Conservation (phyloP, 1,140 invertebrate genomes). For the Drosophila orosa region DNA sequence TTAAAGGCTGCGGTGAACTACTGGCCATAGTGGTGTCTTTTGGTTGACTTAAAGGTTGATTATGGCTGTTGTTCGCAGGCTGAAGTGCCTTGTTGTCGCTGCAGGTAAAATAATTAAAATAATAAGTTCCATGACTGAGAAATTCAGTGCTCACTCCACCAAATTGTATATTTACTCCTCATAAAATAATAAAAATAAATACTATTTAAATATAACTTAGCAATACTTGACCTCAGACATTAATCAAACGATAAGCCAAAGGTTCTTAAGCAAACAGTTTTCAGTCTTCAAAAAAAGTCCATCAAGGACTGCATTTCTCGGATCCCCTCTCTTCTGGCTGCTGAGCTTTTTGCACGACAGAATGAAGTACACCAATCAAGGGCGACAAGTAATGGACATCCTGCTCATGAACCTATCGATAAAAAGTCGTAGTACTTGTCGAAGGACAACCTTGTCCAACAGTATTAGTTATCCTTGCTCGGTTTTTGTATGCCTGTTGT, state of each 20-base stretch:
- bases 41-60: conserved; percentile 26
- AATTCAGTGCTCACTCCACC: neutral
- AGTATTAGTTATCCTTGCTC: conserved; percentile 43
- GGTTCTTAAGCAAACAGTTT: neutral
- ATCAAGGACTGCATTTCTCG: conserved; percentile 8
- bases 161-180: neutral
- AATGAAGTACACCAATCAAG: conserved; percentile 18
- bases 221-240: neutral
- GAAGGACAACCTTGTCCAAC: conserved; percentile 36
- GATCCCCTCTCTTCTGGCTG: neutral
- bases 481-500: conserved; percentile 38
- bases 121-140: neutral
- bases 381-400: conserved; percentile 43
- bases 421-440: conserved; percentile 33
- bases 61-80: conserved; percentile 8
- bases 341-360: conserved; percentile 9
- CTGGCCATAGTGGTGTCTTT: conserved; percentile 17
- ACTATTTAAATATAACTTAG: neutral
- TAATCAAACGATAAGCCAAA: conserved; percentile 14
- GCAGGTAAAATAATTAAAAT: neutral
- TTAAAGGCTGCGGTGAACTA: conserved; percentile 25
- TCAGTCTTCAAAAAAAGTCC: conserved; percentile 4
- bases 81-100: neutral
- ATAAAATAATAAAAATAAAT: neutral
- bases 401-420: conserved; percentile 22